Percentiles rank a stretch among this genome's conserved stretches.
These are phyloP conservation scores for Albula glossodonta DNA, from an alignment of 2,113 vertebrate genomes.

Conservation along the genomic window DNA sequence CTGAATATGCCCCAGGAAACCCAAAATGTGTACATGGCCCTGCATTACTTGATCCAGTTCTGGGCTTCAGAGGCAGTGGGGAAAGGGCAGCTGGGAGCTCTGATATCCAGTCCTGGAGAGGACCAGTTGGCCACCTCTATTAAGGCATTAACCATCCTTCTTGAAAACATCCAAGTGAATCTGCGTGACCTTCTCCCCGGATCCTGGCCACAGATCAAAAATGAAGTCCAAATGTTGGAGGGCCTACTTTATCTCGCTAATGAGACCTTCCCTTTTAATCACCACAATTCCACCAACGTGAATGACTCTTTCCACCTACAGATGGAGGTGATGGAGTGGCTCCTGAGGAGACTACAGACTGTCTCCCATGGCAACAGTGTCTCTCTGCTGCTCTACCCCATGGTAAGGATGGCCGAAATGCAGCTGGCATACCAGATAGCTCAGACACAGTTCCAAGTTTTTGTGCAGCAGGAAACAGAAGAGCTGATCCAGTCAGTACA, in stretches of 20 bases:
- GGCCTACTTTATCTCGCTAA: slow-evolving; percentile 47
- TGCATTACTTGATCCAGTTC: slow-evolving; percentile 47
- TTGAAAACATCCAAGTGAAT: slow-evolving; percentile 55
- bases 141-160: slow-evolving; percentile 38
- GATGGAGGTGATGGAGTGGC: slow-evolving; percentile 60
- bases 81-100: slow-evolving; percentile 23
- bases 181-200: slow-evolving; percentile 51
- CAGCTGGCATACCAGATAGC: slow-evolving; percentile 50
- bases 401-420: slow-evolving; percentile 56
- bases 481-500: slow-evolving; percentile 44
- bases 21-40: slow-evolving; percentile 33
- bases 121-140: slow-evolving; percentile 29
- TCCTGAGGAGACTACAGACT: slow-evolving; percentile 61
- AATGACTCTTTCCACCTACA: not conserved
- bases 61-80: slow-evolving; percentile 43
- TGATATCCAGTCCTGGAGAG: slow-evolving; percentile 31
- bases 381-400: slow-evolving; percentile 47
- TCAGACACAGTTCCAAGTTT: slow-evolving; percentile 49
- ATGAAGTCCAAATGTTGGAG: slow-evolving; percentile 61
- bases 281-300: slow-evolving; percentile 47
- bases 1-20: slow-evolving; percentile 42
- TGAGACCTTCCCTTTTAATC: slow-evolving; percentile 39
- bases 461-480: slow-evolving; percentile 47
- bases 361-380: slow-evolving; percentile 50
- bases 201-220: slow-evolving; percentile 52